Evolutionary conservation across 2,888 invertebrate genomes (phyloP).

Genomic region (Agriopis marginaria): DNA sequence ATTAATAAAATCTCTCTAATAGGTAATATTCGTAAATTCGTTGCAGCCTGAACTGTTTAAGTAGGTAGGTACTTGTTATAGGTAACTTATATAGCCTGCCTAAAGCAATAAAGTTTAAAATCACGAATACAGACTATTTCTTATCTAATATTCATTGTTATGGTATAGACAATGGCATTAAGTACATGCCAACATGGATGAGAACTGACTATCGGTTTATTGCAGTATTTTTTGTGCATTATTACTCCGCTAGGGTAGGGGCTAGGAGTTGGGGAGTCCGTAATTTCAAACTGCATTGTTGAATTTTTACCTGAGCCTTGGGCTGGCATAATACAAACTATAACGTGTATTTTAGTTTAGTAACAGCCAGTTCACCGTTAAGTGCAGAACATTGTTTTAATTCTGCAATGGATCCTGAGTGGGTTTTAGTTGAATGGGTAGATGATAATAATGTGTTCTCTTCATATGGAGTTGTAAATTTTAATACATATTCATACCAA

Average conservation of each 20-base stretch:
- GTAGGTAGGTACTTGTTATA: too few relatives aligned
- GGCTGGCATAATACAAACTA: constrained; percentile 21
- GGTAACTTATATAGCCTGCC: too few relatives aligned
- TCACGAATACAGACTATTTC: too few relatives aligned
- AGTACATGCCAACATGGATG: constrained; percentile 10
- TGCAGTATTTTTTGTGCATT: constrained; percentile 46
- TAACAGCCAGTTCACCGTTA: constrained; percentile 34
- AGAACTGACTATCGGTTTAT: constrained; percentile 25
- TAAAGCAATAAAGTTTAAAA: too few relatives aligned
- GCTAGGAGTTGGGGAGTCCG: constrained; percentile 42
- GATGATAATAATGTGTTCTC: constrained; percentile 62
- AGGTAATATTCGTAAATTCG: too few relatives aligned
- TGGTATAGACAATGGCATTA: neutral
- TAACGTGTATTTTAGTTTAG: constrained; percentile 42
- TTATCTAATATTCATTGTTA: neutral
- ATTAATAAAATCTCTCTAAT: too few relatives aligned
- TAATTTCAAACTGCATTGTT: constrained; percentile 47
- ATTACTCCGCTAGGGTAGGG: constrained; percentile 44
- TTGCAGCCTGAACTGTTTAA: too few relatives aligned
- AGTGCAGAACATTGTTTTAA: constrained; percentile 30
- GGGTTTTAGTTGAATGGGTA: constrained; percentile 73
- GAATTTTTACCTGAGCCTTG: constrained; percentile 52
- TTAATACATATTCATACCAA: constrained; percentile 51
- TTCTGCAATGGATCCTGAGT: constrained; percentile 59
- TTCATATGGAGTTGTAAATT: constrained; percentile 62